Evolutionary conservation across 2,888 invertebrate species (phyloP).

Genomic region (Ectobius pallidus): DNA sequence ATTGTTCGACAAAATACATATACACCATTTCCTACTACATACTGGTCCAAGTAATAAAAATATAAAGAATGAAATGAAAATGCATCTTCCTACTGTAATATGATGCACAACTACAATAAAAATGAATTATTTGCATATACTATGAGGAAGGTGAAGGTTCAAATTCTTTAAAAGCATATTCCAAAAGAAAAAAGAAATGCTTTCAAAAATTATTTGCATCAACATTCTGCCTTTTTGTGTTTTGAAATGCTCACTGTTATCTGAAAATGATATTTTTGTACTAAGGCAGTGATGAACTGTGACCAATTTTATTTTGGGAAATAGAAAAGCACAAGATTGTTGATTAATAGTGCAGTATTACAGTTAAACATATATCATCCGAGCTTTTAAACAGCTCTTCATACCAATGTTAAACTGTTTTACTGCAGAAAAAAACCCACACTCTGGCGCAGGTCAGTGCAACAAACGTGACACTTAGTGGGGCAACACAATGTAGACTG

Average conservation of each 20-base stretch:
- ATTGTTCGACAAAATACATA: slow-evolving; percentile 24
- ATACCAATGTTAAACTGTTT: not conserved
- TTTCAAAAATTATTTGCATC: too few relatives aligned
- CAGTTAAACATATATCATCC: not conserved
- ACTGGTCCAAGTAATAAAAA: slow-evolving; percentile 20
- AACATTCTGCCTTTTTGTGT: too few relatives aligned
- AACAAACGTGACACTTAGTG: slow-evolving; percentile 3
- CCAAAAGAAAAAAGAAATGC: too few relatives aligned
- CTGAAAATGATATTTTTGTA: not conserved
- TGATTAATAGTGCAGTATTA: not conserved
- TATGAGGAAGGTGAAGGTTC: not conserved
- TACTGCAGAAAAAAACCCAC: not conserved
- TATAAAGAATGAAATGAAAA: slow-evolving; percentile 25
- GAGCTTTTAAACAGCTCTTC: not conserved
- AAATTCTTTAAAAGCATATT: too few relatives aligned
- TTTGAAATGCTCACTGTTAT: too few relatives aligned
- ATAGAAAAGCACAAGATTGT: not conserved
- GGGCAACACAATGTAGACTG: not conserved
- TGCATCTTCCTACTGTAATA: not conserved
- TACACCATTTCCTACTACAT: slow-evolving; percentile 19
- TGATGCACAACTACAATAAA: slow-evolving; percentile 20
- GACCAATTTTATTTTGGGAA: not conserved
- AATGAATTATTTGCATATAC: slow-evolving; percentile 10
- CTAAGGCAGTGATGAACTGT: slow-evolving; percentile 13
- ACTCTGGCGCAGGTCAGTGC: not conserved